phyloP scores from a whole-genome alignment of 2,888 invertebrate species.

The Petrolisthes manimaculis region DNA sequence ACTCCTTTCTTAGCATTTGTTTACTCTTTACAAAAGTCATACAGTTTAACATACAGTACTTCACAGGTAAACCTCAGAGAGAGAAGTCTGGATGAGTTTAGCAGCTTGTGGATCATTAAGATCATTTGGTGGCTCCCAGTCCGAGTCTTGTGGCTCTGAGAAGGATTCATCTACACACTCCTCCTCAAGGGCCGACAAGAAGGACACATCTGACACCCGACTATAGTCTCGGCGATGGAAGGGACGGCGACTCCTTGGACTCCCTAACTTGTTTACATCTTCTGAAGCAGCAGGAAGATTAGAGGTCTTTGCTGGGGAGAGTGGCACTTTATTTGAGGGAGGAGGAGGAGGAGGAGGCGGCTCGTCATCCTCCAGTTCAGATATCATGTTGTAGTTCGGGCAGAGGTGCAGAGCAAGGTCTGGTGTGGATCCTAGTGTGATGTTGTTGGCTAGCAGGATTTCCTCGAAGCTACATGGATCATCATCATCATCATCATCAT shows the following conservation, averaged over 20 bases:
- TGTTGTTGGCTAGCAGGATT: constrained; percentile 57
- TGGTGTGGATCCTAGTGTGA: constrained; percentile 44
- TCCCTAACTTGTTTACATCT: constrained; percentile 45
- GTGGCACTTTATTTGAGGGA: not conserved
- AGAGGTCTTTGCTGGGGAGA: constrained; percentile 19
- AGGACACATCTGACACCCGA: constrained; percentile 64
- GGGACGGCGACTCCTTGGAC: constrained; percentile 62
- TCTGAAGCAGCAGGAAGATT: constrained; percentile 32
- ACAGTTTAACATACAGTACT: not conserved
- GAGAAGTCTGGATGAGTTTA: constrained; percentile 50
- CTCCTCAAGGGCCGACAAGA: constrained; percentile 60
- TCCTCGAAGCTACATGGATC: constrained; percentile 60
- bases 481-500: constrained; percentile 45
- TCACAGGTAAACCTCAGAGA: constrained; percentile 48
- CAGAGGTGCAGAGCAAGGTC: constrained; percentile 31
- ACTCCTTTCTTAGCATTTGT: not conserved
- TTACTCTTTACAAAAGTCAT: not conserved
- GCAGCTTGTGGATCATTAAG: constrained; percentile 33
- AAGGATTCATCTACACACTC: constrained; percentile 48
- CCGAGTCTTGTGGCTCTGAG: constrained; percentile 48
- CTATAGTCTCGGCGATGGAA: constrained; percentile 62
- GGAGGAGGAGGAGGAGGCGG: not conserved
- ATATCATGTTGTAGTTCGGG: constrained; percentile 51
- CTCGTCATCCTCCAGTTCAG: constrained; percentile 41
- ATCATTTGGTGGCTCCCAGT: constrained; percentile 30